Evolutionary conservation across 2,888 invertebrate species (phyloP).

Genomic region (Ectobius pallidus): DNA sequence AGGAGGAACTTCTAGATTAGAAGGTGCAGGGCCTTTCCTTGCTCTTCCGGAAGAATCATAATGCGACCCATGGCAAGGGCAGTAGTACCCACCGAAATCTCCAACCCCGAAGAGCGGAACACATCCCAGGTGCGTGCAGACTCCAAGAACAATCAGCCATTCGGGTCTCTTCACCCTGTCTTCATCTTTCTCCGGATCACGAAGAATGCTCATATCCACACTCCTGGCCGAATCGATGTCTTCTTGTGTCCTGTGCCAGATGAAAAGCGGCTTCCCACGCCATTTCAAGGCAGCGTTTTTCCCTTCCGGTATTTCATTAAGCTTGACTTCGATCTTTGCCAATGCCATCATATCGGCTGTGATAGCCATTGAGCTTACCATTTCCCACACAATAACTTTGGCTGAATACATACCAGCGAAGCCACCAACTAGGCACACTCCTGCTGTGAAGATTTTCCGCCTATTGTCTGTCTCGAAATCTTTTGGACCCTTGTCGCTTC

Average conservation of each 20-base stretch:
- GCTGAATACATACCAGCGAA: conserved; percentile 63
- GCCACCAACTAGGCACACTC: conserved; percentile 61
- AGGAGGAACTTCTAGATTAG: conserved; percentile 1
- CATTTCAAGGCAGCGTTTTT: conserved; percentile 72
- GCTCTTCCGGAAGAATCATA: conserved; percentile 77
- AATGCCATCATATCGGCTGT: conserved; percentile 77
- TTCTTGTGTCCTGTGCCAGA: conserved; percentile 68
- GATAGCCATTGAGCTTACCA: conserved; percentile 65
- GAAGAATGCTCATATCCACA: conserved; percentile 65
- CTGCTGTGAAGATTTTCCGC: conserved; percentile 60
- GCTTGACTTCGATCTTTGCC: conserved; percentile 77
- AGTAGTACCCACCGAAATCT: conserved; percentile 78
- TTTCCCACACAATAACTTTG: conserved; percentile 65
- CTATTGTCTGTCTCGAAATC: conserved; percentile 52
- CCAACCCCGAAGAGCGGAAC: conserved; percentile 76
- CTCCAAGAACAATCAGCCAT: conserved; percentile 80
- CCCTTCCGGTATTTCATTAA: conserved; percentile 71
- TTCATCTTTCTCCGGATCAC: conserved; percentile 73
- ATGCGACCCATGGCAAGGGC: conserved; percentile 85
- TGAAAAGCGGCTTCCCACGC: conserved; percentile 83
- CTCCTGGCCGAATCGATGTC: conserved; percentile 68
- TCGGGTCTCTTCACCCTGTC: conserved; percentile 70
- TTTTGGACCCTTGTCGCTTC: conserved; percentile 41
- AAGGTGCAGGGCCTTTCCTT: conserved; percentile 67
- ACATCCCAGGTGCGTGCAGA: conserved; percentile 85